phyloP scores from a whole-genome alignment of 2,797 vertebrate species.

The Anabas testudineus region DNA sequence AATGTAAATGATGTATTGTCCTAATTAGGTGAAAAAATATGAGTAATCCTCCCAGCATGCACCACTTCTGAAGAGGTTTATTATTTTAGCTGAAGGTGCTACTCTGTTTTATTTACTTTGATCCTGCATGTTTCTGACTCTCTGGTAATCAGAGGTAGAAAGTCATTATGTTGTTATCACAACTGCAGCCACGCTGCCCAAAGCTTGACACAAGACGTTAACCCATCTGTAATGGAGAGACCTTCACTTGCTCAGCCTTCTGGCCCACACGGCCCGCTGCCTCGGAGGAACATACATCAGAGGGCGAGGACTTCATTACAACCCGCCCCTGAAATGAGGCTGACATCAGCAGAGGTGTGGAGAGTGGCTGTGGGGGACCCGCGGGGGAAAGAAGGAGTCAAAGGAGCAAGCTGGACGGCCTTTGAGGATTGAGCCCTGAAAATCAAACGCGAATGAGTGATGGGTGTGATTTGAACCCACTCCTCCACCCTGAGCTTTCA shows the following conservation, averaged over 20 bases:
- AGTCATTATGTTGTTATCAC: slow-evolving; percentile 84
- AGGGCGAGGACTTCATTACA: slow-evolving; percentile 67
- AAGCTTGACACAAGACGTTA: slow-evolving; percentile 77
- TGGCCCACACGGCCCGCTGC: slow-evolving; percentile 75
- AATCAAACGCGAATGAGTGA: slow-evolving; percentile 77
- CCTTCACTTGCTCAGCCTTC: slow-evolving; percentile 75
- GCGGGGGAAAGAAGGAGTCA: slow-evolving; percentile 36
- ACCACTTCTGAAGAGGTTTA: slow-evolving; percentile 83
- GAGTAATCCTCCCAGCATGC: slow-evolving; percentile 85
- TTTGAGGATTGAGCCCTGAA: slow-evolving; percentile 52
- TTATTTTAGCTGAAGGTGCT: slow-evolving; percentile 86
- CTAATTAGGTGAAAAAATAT: slow-evolving; percentile 88
- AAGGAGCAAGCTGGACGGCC: slow-evolving; percentile 29
- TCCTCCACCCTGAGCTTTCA: slow-evolving; percentile 27
- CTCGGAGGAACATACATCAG: slow-evolving; percentile 80
- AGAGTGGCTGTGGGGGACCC: slow-evolving; percentile 52
- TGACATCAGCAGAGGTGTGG: slow-evolving; percentile 68
- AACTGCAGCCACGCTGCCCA: slow-evolving; percentile 73
- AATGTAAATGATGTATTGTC: slow-evolving; percentile 86
- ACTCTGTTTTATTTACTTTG: slow-evolving; percentile 84
- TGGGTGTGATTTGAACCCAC: slow-evolving; percentile 70
- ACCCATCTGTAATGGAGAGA: slow-evolving; percentile 77
- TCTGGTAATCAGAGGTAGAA: slow-evolving; percentile 84
- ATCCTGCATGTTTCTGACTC: slow-evolving; percentile 77
- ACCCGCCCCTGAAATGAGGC: slow-evolving; percentile 58